Percentiles rank a stretch among this genome's conserved stretches.
Evolutionary conservation across 23 tunicate genomes (phyloP).

Genomic region (Ciona savignyi): DNA sequence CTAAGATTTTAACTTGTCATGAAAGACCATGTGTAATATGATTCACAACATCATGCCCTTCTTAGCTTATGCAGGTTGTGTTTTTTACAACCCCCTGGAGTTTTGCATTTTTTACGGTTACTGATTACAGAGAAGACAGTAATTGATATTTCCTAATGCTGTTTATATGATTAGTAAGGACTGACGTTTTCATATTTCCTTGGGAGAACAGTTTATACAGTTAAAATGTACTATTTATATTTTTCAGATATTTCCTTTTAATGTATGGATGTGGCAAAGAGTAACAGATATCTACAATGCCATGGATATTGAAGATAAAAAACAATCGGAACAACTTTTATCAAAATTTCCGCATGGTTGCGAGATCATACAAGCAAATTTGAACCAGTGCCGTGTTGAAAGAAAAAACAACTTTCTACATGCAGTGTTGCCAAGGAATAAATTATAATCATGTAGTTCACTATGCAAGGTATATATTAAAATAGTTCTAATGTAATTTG

Average conservation of each 20-base stretch:
- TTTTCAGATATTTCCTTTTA: slow-evolving; percentile 43
- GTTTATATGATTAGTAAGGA: too few relatives aligned
- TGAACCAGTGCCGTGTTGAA: slow-evolving; percentile 32
- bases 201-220: too few relatives aligned
- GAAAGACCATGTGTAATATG: too few relatives aligned
- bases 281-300: slow-evolving; percentile 37
- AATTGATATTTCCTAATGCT: too few relatives aligned
- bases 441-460: too few relatives aligned
- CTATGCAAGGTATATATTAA: too few relatives aligned
- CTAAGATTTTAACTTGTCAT: too few relatives aligned
- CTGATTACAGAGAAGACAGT: not conserved
- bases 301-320: slow-evolving; percentile 7
- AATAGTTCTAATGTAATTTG: too few relatives aligned
- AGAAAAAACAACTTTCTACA: slow-evolving; percentile 47
- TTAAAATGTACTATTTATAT: not conserved
- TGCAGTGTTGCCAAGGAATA: not conserved
- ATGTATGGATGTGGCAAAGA: slow-evolving; percentile 62
- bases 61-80: too few relatives aligned
- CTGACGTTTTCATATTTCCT: too few relatives aligned
- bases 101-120: not conserved
- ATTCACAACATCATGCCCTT: too few relatives aligned
- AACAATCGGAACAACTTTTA: slow-evolving; percentile 11
- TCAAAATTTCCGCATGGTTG: slow-evolving; percentile 37
- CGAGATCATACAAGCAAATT: slow-evolving; percentile 36
- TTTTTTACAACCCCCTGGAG: too few relatives aligned